Base-by-base conservation (phyloP, 37 sponge, comb jelly and placozoan species). In the Ianthella basta region DNA sequence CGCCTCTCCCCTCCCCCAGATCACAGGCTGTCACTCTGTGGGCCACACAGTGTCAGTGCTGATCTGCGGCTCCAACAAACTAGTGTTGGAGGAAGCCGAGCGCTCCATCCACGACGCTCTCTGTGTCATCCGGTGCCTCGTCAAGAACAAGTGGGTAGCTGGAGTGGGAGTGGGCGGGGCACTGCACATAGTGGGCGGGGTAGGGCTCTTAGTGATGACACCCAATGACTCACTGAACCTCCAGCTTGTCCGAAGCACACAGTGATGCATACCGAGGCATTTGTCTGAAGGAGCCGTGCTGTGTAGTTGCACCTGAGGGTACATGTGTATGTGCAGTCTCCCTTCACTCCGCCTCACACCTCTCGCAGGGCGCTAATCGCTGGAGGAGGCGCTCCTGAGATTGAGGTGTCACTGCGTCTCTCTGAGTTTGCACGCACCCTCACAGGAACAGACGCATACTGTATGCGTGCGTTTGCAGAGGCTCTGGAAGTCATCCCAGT, bases 351-450 rank as follows among this genome's bases (percentile, higher is more conserved):
- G 50, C 50, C 50, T 44, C 8, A n/a, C n/a, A 8, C 50, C 50
- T 44, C 50, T 39, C 56, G 30, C 39, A 96, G 97, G 40, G 95
- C 93, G 27, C 82, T 99, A 54, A 93, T 99, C 34, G 95, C 99
- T 18, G 99, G 99, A 4, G 99, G 99, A 29, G 99, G 99, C 6
- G 99, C 99, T 29, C 99, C 99, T 27, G 99, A 99, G 83, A 97
- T 88, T 20, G 97, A 99, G 69, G 86, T 99, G 65, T 89, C 97
- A 15, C 90, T 92, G 38, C 66, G 91, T 2, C 77, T 99, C 79
- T 82, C 89, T 87, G 96, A 96, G 67, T 87, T 95, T 84, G 88
- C 99, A 6, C 90, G 91, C 65, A 89, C 92, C 2, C 89, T 99
- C 65, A 88, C 89, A 27, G 99, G 99, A n/a, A 92, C 97, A 89